Percentiles rank a stretch among this genome's conserved stretches.
These are phyloP conservation scores for Neomonachus schauinslandi DNA, from an alignment of 2,113 vertebrate genomes.

Conservation along the genomic window DNA sequence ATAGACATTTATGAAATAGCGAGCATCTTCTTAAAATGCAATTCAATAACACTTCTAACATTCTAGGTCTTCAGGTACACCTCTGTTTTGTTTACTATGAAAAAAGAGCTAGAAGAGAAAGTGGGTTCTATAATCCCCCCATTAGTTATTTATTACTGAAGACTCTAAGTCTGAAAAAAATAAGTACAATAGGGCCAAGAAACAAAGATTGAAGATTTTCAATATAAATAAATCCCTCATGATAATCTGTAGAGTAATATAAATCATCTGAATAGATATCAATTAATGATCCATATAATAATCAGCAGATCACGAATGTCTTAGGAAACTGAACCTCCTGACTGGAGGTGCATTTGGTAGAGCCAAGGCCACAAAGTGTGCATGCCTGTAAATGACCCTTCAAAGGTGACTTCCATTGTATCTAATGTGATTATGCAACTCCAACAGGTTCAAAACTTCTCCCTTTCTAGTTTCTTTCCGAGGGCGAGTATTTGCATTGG, in stretches of 20 bases:
- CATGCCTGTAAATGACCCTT: background rate
- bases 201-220: background rate
- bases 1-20: constrained; percentile 53
- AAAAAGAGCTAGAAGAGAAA: constrained; percentile 8
- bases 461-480: background rate
- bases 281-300: background rate
- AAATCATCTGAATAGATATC: background rate
- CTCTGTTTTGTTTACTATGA: constrained; percentile 8
- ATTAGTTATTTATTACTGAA: background rate
- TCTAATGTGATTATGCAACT: constrained; percentile 4
- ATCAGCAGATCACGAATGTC: background rate
- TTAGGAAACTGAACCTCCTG: background rate
- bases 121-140: background rate
- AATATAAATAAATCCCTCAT: background rate
- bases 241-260: background rate
- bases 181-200: background rate
- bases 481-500: background rate
- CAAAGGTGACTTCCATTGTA: background rate
- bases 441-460: background rate
- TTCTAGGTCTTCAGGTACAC: background rate
- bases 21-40: constrained; percentile 56
- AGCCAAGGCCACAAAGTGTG: background rate
- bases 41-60: background rate
- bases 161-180: background rate
- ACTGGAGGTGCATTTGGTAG: background rate